Percentiles rank a stretch among this genome's conserved stretches.
phyloP scores from a whole-genome alignment of 2,113 vertebrate genomes.

The Phoenicopterus ruber region DNA sequence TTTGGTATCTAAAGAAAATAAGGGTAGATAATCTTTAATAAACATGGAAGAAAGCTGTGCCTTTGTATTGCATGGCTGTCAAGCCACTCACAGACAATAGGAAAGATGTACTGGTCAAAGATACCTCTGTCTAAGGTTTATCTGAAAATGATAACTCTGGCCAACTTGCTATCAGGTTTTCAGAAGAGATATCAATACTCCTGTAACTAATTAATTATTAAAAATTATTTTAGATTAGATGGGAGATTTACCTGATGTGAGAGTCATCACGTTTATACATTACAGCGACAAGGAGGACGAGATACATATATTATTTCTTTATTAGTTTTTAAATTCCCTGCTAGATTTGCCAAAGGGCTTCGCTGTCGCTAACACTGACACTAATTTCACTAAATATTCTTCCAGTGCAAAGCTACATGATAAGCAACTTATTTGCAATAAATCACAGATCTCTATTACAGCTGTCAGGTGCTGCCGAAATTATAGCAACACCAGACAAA shows the following conservation, averaged over 20 bases:
- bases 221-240: background rate
- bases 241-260: background rate
- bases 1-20: background rate
- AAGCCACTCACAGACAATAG: background rate
- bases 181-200: background rate
- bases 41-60: background rate
- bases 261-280: background rate
- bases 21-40: background rate
- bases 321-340: background rate
- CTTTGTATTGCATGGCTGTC: background rate
- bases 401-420: background rate
- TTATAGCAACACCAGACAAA: background rate
- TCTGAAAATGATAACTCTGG: background rate
- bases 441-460: background rate
- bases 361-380: background rate
- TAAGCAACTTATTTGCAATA: conserved; percentile 1
- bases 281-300: background rate
- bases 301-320: background rate
- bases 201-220: background rate
- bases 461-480: background rate
- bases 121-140: background rate
- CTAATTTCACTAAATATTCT: conserved; percentile 24
- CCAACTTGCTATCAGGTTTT: background rate
- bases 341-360: background rate
- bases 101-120: background rate